A percentile compares a stretch with the other conserved stretches of the same genome.
Conservation (phyloP, 2,797 vertebrate species). For the Enteromius afrohamiltoni region DNA sequence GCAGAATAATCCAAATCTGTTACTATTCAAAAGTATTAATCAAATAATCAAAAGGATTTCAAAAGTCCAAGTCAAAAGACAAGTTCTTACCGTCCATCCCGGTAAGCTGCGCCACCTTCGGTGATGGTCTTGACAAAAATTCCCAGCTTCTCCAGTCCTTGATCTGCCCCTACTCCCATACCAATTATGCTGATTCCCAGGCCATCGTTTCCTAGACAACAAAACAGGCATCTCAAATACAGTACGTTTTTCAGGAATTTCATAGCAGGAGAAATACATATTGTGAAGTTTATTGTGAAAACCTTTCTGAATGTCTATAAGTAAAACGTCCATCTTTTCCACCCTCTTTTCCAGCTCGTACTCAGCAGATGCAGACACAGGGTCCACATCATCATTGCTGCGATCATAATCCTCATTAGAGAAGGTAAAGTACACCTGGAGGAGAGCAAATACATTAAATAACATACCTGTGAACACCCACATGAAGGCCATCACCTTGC, state of each 20-base stretch:
- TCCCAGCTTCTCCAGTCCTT: conserved; percentile 90
- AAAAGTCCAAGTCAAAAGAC: not conserved
- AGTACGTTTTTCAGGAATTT: not conserved
- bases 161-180: conserved; percentile 93
- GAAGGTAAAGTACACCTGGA: conserved; percentile 87
- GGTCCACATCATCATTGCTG: conserved; percentile 89
- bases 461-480: not conserved
- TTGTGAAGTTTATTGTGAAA: not conserved
- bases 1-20: not conserved
- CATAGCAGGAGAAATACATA: not conserved
- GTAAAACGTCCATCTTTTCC: conserved; percentile 90
- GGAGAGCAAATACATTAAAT: conserved; percentile 15
- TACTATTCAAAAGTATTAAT: too few relatives aligned
- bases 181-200: conserved; percentile 94
- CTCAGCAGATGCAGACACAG: conserved; percentile 89
- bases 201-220: conserved; percentile 81
- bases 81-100: conserved; percentile 82
- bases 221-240: not conserved
- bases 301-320: conserved; percentile 93
- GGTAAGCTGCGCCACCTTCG: conserved; percentile 85
- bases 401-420: conserved; percentile 89
- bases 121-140: conserved; percentile 94
- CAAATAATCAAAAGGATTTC: too few relatives aligned
- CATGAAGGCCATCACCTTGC: not conserved
- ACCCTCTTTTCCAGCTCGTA: conserved; percentile 92